These are phyloP conservation scores for Brachionus koreanus DNA, from an alignment of 1,140 invertebrate genomes.

Conservation along the genomic window DNA sequence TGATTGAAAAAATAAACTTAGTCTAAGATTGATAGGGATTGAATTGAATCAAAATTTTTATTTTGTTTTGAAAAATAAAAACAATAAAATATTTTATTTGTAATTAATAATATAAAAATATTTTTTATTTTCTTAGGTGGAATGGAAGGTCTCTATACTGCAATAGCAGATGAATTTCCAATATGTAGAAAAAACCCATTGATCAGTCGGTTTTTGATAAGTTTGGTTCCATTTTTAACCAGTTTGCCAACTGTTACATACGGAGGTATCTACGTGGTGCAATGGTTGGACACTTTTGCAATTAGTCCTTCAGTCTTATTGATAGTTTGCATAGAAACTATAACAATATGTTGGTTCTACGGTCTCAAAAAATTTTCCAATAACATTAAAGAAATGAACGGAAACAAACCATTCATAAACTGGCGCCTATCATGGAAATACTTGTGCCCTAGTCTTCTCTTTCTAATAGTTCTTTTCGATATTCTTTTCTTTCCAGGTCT, in stretches of 20 bases:
- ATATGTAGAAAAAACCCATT: not conserved
- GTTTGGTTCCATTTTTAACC: slow-evolving; percentile 23
- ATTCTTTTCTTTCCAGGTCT: not conserved
- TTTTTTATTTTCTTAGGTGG: slow-evolving; percentile 11
- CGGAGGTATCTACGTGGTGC: slow-evolving; percentile 32
- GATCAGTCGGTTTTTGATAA: not conserved
- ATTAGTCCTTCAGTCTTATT: not conserved
- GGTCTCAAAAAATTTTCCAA: slow-evolving; percentile 54
- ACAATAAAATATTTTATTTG: not conserved
- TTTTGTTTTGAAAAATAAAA: no score
- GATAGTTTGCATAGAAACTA: not conserved
- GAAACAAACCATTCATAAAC: slow-evolving; percentile 49
- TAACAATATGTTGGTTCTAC: slow-evolving; percentile 36
- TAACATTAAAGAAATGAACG: slow-evolving; percentile 59
- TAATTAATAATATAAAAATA: not conserved
- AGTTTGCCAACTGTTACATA: slow-evolving; percentile 37
- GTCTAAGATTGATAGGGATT: no score
- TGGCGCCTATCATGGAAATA: slow-evolving; percentile 56
- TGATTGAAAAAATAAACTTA: no score
- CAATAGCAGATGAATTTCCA: slow-evolving; percentile 32
- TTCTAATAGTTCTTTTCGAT: slow-evolving; percentile 4
- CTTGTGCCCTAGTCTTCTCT: slow-evolving; percentile 50
- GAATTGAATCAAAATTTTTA: no score
- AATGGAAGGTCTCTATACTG: slow-evolving; percentile 24
- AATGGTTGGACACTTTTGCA: slow-evolving; percentile 29